Evolutionary conservation across 2,888 invertebrate genomes (phyloP).

Genomic region (Copidosoma aretas): DNA sequence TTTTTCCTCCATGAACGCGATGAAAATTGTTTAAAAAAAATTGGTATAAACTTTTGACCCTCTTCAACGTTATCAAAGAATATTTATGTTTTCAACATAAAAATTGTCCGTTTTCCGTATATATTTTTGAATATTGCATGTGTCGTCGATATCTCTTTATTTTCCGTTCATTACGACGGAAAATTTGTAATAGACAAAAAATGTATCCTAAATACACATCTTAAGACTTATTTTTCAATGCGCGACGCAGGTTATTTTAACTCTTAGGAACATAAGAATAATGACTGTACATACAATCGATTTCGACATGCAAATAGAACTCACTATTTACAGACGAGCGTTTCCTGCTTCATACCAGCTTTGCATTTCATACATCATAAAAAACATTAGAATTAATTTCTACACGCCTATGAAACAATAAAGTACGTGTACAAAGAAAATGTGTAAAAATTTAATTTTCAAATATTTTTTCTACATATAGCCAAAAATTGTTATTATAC

Average conservation of each 20-base stretch:
- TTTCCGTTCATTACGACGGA: conserved; percentile 28
- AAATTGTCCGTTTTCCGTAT: conserved; percentile 21
- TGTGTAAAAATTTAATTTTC: conserved; percentile 9
- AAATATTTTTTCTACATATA: not conserved
- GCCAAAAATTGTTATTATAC: not conserved
- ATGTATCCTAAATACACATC: conserved; percentile 33
- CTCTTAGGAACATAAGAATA: conserved; percentile 39
- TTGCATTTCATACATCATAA: conserved; percentile 32
- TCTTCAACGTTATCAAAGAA: conserved; percentile 30
- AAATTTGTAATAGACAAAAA: conserved; percentile 29
- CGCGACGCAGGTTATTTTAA: conserved; percentile 15
- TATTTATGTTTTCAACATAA: conserved; percentile 28
- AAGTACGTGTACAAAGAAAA: conserved; percentile 37
- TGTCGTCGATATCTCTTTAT: conserved; percentile 18
- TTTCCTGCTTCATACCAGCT: conserved; percentile 19
- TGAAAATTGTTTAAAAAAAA: too few species aligned
- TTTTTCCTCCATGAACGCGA: too few species aligned
- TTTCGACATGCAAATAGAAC: conserved; percentile 39
- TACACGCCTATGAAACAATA: conserved; percentile 18
- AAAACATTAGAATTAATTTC: conserved; percentile 11
- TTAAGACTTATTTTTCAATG: conserved; percentile 33
- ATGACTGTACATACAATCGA: conserved; percentile 42
- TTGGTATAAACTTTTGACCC: conserved; percentile 19
- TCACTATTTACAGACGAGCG: conserved; percentile 37
- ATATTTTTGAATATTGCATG: conserved; percentile 34